phyloP scores from a whole-genome alignment of 2,797 vertebrate genomes.

The Avahi laniger region DNA sequence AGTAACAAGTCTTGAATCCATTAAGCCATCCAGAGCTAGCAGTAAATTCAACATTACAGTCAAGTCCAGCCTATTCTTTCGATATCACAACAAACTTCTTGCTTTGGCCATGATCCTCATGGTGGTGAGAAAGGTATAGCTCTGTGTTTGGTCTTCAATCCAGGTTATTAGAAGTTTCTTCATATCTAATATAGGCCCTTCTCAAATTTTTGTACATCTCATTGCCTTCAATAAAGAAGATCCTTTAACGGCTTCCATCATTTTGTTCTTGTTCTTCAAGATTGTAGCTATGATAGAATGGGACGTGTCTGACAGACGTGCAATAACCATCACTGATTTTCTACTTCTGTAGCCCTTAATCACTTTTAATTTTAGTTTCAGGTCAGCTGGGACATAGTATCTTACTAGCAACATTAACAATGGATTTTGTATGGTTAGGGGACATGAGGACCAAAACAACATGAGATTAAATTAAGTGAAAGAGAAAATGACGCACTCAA shows the following conservation, averaged over 20 bases:
- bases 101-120: neutral
- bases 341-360: neutral
- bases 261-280: neutral
- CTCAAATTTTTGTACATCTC: neutral
- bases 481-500: neutral
- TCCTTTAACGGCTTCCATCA: neutral
- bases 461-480: neutral
- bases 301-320: neutral
- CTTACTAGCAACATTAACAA: neutral
- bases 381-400: neutral
- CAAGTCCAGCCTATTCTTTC: neutral
- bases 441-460: neutral
- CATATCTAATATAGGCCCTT: neutral
- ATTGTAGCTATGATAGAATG: neutral
- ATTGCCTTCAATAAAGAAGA: neutral
- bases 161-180: neutral
- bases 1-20: neutral
- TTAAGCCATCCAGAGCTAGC: neutral
- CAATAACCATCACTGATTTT: neutral
- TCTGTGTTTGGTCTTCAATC: neutral
- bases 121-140: neutral
- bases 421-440: neutral
- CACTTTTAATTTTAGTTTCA: neutral
- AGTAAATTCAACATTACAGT: neutral
- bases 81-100: neutral